Evolutionary conservation across 2,888 invertebrate genomes (phyloP), one percentile per base, ranked within the genome.

Genomic region (Watsonalla cultraria): DNA sequence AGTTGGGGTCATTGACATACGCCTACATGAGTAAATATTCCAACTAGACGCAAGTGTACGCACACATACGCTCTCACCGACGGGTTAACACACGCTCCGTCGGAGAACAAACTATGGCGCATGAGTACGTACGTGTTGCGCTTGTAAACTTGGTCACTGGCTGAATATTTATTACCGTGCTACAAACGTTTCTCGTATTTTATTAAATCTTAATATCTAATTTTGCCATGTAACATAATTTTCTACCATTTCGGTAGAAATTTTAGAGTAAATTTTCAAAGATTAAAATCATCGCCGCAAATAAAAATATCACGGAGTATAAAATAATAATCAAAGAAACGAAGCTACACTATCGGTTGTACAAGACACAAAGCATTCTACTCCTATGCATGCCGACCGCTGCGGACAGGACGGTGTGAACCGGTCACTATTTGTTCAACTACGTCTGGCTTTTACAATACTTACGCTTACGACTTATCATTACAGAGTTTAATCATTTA

Each of bases 391-490:
- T 14, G 49, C 6, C 39, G 49, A 37, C 49, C 49, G 49, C 49
- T 39, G 39, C 14, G 14, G 49, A 11, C 37, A 13, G 49, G 49
- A 13, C 48, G 48, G 35, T 8, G 14, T n/a, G 9, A 37, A 24
- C 48, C 48, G 62, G 62, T 64, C 54, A 60, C 61, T 66, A 65
- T 69, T 70, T 62, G 65, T 65, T 66, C 69, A 67, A 68, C 75
- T 79, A 79, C 74, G 66, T 67, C 63, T 77, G 67, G 73, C 37
- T 49, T 78, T 74, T 78, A 80, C 76, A 74, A 75, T 80, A 78
- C 74, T 84, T 83, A 86, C 75, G 79, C 83, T 89, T 88, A 89
- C 83, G 84, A 87, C 79, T 80, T 84, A 84, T 77, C 62, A 70
- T 71, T 68, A 60, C 68, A 68, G 66, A 70, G 65, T 67, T 63